phyloP scores from a whole-genome alignment of 2,113 vertebrate genomes.

The Lophura nycthemera region DNA sequence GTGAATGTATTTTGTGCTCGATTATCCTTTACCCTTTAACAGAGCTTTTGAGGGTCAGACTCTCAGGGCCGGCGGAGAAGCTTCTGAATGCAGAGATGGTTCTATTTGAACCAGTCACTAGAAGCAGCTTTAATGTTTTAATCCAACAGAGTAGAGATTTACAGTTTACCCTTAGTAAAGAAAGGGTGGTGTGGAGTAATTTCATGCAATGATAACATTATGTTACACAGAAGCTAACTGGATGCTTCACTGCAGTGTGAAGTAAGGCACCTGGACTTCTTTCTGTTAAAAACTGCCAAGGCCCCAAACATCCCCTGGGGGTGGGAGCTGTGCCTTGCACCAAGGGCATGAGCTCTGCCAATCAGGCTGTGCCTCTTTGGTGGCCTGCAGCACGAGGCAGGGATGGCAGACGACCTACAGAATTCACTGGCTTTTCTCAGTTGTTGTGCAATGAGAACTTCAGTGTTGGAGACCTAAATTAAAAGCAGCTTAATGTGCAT shows the following conservation, averaged over 20 bases:
- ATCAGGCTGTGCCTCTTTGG: fast-evolving
- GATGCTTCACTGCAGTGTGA: neutral
- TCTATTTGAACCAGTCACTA: neutral
- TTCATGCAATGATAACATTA: fast-evolving
- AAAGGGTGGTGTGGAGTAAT: fast-evolving
- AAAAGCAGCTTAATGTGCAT: neutral
- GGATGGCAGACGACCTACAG: fast-evolving
- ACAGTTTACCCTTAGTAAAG: neutral
- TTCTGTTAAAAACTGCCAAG: fast-evolving
- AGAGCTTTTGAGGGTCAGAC: neutral
- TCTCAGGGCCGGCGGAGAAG: neutral
- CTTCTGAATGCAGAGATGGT: fast-evolving
- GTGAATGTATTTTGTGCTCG: neutral
- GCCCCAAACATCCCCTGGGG: neutral
- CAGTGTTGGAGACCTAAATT: neutral
- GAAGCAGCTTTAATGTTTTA: neutral
- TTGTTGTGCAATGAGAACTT: neutral
- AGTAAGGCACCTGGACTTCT: neutral
- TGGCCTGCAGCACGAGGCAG: neutral
- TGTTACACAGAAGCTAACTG: fast-evolving
- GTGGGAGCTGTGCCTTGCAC: neutral
- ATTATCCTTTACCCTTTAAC: neutral
- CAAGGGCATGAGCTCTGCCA: fast-evolving
- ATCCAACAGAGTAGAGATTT: no score
- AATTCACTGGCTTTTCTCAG: neutral